Conservation (phyloP, 1,140 invertebrate genomes). For the Pollicipes pollicipes region DNA sequence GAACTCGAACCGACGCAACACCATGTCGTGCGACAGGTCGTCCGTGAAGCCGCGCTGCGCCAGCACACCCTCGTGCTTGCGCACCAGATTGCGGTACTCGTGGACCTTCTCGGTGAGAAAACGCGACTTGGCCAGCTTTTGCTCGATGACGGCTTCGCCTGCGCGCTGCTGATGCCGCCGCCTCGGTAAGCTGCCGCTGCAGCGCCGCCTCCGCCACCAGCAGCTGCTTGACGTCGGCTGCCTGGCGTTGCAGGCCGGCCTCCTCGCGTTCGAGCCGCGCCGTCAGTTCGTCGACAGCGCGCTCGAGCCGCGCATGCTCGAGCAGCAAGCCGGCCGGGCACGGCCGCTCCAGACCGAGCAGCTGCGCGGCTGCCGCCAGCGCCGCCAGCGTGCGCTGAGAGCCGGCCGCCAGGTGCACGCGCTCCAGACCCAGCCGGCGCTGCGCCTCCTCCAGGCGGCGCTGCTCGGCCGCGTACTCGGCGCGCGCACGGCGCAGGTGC, state of each 20-base stretch:
- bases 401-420: too few relatives aligned
- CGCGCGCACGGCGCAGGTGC: too few relatives aligned
- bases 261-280: not conserved
- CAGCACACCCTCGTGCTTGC: not conserved
- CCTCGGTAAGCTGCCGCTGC: not conserved
- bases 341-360: too few relatives aligned
- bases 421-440: too few relatives aligned
- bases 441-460: too few relatives aligned
- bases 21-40: not conserved
- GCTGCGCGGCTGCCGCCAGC: too few relatives aligned
- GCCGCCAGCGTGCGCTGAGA: too few relatives aligned
- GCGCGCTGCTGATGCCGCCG: not conserved
- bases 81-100: not conserved
- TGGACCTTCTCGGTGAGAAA: not conserved
- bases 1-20: not conserved
- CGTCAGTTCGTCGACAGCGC: too few relatives aligned
- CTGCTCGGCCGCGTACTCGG: too few relatives aligned
- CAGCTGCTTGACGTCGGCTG: not conserved
- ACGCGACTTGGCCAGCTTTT: not conserved
- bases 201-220: not conserved
- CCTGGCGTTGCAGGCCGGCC: not conserved
- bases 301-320: too few relatives aligned
- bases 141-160: not conserved
- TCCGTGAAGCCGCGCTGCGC: not conserved
- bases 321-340: too few relatives aligned